phyloP scores from a whole-genome alignment of 2,888 invertebrate genomes.

The Lissocephala sabroskyi region DNA sequence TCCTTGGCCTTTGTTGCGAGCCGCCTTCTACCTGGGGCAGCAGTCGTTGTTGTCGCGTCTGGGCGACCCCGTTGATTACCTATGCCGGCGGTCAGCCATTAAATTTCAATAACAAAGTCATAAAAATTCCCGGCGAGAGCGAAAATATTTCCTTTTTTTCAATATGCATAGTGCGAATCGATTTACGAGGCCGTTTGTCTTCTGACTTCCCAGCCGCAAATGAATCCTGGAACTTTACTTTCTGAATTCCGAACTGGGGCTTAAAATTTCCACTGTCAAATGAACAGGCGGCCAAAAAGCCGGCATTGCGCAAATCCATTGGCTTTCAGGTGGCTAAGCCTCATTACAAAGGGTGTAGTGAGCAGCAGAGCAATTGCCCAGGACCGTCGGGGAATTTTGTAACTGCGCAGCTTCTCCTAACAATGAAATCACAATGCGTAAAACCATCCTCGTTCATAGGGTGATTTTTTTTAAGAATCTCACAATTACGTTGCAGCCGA shows the following conservation, averaged over 20 bases:
- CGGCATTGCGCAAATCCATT: constrained; percentile 31
- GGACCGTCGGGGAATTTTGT: too few species aligned
- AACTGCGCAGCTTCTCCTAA: constrained; percentile 5
- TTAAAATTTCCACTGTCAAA: not conserved
- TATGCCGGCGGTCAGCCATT: constrained; percentile 25
- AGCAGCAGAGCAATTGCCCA: not conserved
- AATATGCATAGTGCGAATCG: constrained; percentile 41
- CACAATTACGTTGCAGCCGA: too few species aligned
- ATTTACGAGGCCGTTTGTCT: constrained; percentile 39
- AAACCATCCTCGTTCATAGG: too few species aligned
- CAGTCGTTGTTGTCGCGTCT: not conserved
- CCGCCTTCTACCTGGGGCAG: not conserved
- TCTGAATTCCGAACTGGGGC: not conserved
- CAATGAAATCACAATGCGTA: too few species aligned
- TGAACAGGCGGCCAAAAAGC: not conserved
- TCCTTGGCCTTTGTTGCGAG: too few species aligned
- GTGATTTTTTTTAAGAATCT: too few species aligned
- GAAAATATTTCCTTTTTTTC: constrained; percentile 37
- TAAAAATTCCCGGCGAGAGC: constrained; percentile 43
- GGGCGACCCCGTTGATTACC: constrained; percentile 10
- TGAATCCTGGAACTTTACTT: not conserved
- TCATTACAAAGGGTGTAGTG: too few species aligned
- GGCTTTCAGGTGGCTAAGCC: too few species aligned
- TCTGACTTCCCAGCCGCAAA: constrained; percentile 45
- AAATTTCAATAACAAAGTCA: constrained; percentile 41